Conservation (phyloP, 2,888 invertebrate species). For the Apeira syringaria region DNA sequence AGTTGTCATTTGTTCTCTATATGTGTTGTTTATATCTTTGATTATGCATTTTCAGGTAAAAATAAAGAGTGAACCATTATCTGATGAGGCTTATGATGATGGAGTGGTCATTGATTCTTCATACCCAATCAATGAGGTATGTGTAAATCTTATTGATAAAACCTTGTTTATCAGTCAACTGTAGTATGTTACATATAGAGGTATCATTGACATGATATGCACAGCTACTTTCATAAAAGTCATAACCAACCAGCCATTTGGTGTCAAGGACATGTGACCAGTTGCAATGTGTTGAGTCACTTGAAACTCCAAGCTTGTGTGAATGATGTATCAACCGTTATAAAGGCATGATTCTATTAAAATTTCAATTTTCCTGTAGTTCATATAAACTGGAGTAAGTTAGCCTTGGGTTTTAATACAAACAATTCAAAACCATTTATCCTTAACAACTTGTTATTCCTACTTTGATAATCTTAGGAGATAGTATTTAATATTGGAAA, state of each 20-base stretch:
- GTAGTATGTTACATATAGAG: conserved; percentile 13
- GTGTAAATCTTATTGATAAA: conserved; percentile 39
- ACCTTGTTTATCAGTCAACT: conserved; percentile 26
- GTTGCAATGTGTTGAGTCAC: conserved; percentile 36
- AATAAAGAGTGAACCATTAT: conserved; percentile 83
- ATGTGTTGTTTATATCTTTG: conserved; percentile 44
- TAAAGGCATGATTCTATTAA: conserved; percentile 20
- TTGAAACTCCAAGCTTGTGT: conserved; percentile 35
- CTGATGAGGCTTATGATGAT: conserved; percentile 80
- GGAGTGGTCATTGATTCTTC: conserved; percentile 79
- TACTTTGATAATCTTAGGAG: no score
- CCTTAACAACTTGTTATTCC: no score
- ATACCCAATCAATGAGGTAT: conserved; percentile 74
- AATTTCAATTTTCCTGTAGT: conserved; percentile 26
- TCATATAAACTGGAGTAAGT: conserved; percentile 15
- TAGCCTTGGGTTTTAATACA: not conserved
- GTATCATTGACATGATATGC: conserved; percentile 24
- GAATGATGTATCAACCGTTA: conserved; percentile 24
- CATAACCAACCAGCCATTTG: conserved; percentile 40
- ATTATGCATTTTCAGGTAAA: conserved; percentile 76
- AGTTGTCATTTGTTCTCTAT: conserved; percentile 51
- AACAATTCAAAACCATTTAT: no score
- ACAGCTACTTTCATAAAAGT: conserved; percentile 30
- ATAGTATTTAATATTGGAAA: no score
- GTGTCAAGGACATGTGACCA: conserved; percentile 69